Evolutionary conservation across 1,140 invertebrate species (phyloP), one percentile per base, ranked within the genome.

Genomic region (Caenorhabditis remanei): DNA sequence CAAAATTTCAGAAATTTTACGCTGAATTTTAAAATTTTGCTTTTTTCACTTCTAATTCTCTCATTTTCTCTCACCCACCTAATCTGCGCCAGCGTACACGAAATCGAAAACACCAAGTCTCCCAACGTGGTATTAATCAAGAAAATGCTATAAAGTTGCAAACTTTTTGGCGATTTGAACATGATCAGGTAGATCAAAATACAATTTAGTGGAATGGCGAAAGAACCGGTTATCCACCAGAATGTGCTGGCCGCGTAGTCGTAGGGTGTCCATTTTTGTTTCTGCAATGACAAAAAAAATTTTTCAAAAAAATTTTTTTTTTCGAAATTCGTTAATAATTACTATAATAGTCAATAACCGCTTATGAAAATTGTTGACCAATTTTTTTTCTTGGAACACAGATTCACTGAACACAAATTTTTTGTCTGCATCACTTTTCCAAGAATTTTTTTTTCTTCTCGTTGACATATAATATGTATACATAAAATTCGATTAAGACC

Each of bases 161-260:
- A 58, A 58, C 55, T 79, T 85, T 85, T 85, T 0, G 87, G 87
- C 9, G 87, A 85, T 24, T 79, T 84, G 53, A 67, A 67, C 41
- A 88, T 56, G 8, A 88, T 85, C 8, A 88, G 84, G 84, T 56
- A 79, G 83, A 88, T 55, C 41, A 88, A 58, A 56, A 67, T 48
- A 9, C 46, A 53, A 43, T 88, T 88, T 11, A 79, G 32, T 14
- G 55, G 24, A 8, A 87, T 84, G 5, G 79, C 46, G 21, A 87
- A 46, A 7, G 56, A 56, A 2, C 87, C 87, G 19, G 82, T 87
- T 14, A 84, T 71, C 43, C 58, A 84, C n/a, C 46, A 84, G 16
- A 84, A 63, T 41, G 86, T 63, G 14, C 65, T 79, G 9, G 86
- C 86, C 58, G 71, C 50, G 82, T 87, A 87, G 43, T 87, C 86